Percentiles rank a stretch among this genome's conserved stretches.
These are phyloP conservation scores for Pseudonaja textilis DNA, from an alignment of 2,113 vertebrate species.

Conservation along the genomic window DNA sequence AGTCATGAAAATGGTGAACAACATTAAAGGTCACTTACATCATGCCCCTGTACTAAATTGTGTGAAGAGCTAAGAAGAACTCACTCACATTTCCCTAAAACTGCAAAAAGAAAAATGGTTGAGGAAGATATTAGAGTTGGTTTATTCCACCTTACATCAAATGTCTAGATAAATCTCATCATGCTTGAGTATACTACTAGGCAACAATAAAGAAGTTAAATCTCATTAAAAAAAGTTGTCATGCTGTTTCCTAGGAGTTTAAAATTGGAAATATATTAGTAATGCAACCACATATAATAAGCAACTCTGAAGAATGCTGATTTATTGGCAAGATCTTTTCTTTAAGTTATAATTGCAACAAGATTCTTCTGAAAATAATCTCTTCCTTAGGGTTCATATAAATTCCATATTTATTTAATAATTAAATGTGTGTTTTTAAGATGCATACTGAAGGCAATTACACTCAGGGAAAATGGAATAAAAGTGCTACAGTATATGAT, in stretches of 20 bases:
- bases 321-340: background rate
- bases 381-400: background rate
- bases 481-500: no score
- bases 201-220: background rate
- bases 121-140: background rate
- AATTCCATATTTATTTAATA: background rate
- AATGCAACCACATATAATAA: background rate
- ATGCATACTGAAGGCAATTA: no score
- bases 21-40: background rate
- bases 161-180: background rate
- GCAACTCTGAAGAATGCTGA: background rate
- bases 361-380: background rate
- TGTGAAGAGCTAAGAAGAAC: background rate
- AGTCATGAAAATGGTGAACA: background rate
- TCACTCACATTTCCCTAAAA: background rate
- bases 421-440: no score
- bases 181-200: background rate
- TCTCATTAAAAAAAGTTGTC: background rate
- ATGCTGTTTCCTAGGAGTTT: background rate
- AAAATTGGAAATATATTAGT: background rate
- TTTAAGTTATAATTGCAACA: background rate
- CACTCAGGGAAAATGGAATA: no score
- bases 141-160: background rate
- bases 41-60: background rate
- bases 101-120: background rate